Evolutionary conservation across 2,888 invertebrate species (phyloP).

Genomic region (Aplocera efformata): DNA sequence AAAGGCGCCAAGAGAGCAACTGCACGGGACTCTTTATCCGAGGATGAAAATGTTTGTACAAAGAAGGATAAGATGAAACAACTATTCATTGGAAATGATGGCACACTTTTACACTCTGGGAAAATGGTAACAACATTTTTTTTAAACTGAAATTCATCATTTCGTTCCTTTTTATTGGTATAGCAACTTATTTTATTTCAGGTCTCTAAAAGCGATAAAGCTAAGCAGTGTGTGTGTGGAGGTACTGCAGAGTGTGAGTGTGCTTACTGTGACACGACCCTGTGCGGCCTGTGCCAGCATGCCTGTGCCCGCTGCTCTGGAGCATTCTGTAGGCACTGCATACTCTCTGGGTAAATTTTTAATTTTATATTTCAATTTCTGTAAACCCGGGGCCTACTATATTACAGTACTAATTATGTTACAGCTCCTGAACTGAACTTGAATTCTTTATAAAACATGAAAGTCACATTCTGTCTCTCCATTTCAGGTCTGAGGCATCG

Average conservation of each 20-base stretch:
- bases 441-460: background rate
- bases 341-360: constrained; percentile 46
- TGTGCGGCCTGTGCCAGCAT: constrained; percentile 49
- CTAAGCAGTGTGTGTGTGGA: constrained; percentile 43
- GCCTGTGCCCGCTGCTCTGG: constrained; percentile 44
- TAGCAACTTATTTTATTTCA: constrained; percentile 14
- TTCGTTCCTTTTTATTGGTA: background rate
- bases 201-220: constrained; percentile 25
- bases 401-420: too few species aligned
- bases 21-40: constrained; percentile 22
- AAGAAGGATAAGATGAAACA: constrained; percentile 62
- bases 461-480: constrained; percentile 19
- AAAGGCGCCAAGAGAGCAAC: constrained; percentile 57
- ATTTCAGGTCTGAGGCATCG: constrained; percentile 57
- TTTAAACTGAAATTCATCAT: too few species aligned
- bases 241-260: constrained; percentile 37
- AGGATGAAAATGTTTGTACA: constrained; percentile 18
- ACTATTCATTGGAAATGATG: constrained; percentile 60
- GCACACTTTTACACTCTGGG: constrained; percentile 51
- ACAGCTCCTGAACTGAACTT: too few species aligned
- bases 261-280: constrained; percentile 54
- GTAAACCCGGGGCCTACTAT: too few species aligned
- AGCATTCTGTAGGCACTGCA: constrained; percentile 50
- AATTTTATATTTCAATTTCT: too few species aligned
- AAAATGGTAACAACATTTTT: constrained; percentile 54